Base-by-base conservation (phyloP, 2,888 invertebrate species). In the Idaea biselata region DNA sequence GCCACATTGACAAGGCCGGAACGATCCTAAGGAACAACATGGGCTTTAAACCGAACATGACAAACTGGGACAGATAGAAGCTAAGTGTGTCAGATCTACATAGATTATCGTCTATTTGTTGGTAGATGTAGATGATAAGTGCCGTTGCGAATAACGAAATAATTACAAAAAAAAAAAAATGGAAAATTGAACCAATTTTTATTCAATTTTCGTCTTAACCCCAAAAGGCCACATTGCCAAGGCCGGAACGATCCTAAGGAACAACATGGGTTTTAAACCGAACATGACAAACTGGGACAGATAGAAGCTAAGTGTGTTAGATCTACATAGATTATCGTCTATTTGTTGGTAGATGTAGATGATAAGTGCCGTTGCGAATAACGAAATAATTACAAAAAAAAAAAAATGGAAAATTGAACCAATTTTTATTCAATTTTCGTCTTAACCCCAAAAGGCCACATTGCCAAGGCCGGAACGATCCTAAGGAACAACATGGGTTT, bases 211-310 rank as follows among this genome's bases (percentile, higher is more conserved):
- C 6, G 64, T 55, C 14, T 73, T 77, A 0, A 58, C 11, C 0
- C 56, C 58, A 33, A 73, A 88, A 55, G 88, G 87, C 82, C 81
- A 86, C 83, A 82, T 82, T 0, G 89, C 76, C 0, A 84, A 0
- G 0, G 73, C 65, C 0, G 89, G 89, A 0, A 76, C 67, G 0
- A 85, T 6, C 54, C 86, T 70, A 0, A 89, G 55, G 0, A 82
- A 66, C 0, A 89, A 53, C n/a, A 80, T 68, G 0, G 88, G 86
- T 66, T 79, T 85, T 0, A 79, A 7, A 0, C 71, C 67, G 4
- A 76, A 77, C 8, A 88, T 33, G 0, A 81, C 0, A 18, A 84
- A 87, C 1, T 83, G 75, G 0, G 75, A 58, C 0, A 66, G 32
- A 62, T 85, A 87, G 59, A 74, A 88, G 1, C 64, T 62, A 0